Evolutionary conservation across 2,113 vertebrate species (phyloP).

Genomic region (Saccopteryx bilineata): DNA sequence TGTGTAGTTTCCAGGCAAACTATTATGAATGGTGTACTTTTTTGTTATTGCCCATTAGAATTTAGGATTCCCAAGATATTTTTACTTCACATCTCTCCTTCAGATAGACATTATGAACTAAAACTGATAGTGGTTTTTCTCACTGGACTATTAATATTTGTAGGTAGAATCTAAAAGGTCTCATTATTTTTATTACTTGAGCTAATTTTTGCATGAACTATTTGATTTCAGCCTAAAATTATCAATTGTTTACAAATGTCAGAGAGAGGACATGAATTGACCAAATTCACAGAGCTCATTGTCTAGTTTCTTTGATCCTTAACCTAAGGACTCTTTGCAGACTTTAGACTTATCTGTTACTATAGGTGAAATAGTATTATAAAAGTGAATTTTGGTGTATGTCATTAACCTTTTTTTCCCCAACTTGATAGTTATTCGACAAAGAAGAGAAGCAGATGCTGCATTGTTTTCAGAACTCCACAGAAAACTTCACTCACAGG

Average conservation of each 20-base stretch:
- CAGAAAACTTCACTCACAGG: slow-evolving; percentile 97
- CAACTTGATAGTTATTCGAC: slow-evolving; percentile 92
- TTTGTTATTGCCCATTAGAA: background rate
- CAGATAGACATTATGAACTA: too few species aligned
- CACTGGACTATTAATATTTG: background rate
- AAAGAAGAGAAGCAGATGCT: slow-evolving; percentile 95
- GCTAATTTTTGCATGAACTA: background rate
- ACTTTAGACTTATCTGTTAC: background rate
- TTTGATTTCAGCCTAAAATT: background rate
- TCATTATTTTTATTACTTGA: background rate
- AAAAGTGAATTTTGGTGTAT: too few species aligned
- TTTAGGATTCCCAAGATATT: background rate
- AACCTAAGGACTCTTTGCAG: background rate
- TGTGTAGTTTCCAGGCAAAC: background rate
- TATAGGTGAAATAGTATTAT: background rate
- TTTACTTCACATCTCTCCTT: background rate
- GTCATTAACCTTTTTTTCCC: background rate
- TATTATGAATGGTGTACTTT: background rate
- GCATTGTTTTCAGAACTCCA: slow-evolving; percentile 97
- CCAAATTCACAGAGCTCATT: background rate
- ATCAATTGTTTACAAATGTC: background rate
- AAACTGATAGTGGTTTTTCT: background rate
- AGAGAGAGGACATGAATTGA: background rate
- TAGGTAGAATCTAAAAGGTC: background rate
- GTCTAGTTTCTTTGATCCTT: background rate